phyloP scores from a whole-genome alignment of 92 coral and sea anemone species.

The Isaurus tuberculatus region DNA sequence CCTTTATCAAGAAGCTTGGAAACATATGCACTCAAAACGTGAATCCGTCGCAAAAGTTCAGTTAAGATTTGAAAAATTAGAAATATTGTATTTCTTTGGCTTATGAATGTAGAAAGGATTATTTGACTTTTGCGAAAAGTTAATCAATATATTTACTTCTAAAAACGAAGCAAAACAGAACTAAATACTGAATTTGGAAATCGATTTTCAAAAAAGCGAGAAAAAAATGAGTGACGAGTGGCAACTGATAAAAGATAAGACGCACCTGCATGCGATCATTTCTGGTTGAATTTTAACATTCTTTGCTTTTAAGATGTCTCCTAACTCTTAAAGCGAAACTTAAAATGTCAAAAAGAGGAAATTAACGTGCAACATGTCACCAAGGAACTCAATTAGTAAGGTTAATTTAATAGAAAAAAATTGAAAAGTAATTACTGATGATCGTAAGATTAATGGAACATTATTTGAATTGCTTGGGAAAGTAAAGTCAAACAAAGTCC shows the following conservation, averaged over 20 bases:
- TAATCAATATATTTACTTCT: background rate
- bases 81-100: background rate
- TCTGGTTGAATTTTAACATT: background rate
- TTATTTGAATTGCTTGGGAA: conserved; percentile 26
- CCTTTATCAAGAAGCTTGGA: background rate
- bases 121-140: background rate
- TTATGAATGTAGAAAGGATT: background rate
- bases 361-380: conserved; percentile 32
- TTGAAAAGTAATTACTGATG: conserved; percentile 35
- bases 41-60: background rate
- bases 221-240: background rate
- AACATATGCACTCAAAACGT: background rate
- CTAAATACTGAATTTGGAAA: background rate
- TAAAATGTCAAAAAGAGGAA: conserved; percentile 30
- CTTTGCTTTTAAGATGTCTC: conserved; percentile 38
- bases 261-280: background rate
- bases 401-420: conserved; percentile 26
- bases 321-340: background rate
- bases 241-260: background rate
- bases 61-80: background rate
- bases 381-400: conserved; percentile 23
- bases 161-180: background rate
- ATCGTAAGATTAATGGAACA: conserved; percentile 22
- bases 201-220: background rate
- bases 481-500: background rate